phyloP scores from a whole-genome alignment of 2,888 invertebrate species.

The Agonopterix alstromeriana region DNA sequence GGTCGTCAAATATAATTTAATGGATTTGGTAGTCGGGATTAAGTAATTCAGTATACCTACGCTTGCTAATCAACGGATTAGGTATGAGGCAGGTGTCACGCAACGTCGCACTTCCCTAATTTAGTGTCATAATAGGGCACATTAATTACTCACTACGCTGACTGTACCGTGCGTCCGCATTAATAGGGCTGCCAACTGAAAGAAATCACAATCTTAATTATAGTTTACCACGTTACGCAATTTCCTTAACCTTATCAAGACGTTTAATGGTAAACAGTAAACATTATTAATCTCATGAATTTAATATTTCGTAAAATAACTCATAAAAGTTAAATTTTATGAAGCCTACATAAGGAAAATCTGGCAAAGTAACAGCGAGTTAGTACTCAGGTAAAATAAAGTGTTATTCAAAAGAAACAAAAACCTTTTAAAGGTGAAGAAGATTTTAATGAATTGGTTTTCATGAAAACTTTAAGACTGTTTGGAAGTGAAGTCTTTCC shows the following conservation, averaged over 20 bases:
- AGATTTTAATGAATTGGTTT: too few species aligned
- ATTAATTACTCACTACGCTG: conserved; percentile 7
- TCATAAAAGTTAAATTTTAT: conserved; percentile 5
- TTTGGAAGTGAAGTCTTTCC: not conserved
- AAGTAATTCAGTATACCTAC: conserved; percentile 7
- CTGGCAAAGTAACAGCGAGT: not conserved
- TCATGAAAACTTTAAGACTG: not conserved
- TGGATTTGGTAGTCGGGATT: not conserved
- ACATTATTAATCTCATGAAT: conserved; percentile 15
- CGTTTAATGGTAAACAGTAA: conserved; percentile 14
- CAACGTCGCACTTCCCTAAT: conserved; percentile 49
- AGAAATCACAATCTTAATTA: conserved; percentile 45
- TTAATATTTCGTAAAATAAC: conserved; percentile 10
- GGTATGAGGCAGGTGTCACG: conserved; percentile 29
- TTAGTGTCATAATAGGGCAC: conserved; percentile 51
- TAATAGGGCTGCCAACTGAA: conserved; percentile 21
- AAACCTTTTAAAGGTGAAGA: not conserved
- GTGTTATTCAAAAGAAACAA: not conserved
- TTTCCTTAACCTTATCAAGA: conserved; percentile 24
- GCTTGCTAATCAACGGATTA: conserved; percentile 4
- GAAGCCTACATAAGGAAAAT: not conserved
- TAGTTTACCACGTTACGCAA: conserved; percentile 35
- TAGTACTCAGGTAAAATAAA: too few species aligned
- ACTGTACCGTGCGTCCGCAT: conserved; percentile 8
- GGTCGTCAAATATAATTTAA: not conserved